Evolutionary conservation across 2,113 vertebrate genomes (phyloP), one percentile per base, ranked within the genome.

Genomic region (Epinephelus moara): DNA sequence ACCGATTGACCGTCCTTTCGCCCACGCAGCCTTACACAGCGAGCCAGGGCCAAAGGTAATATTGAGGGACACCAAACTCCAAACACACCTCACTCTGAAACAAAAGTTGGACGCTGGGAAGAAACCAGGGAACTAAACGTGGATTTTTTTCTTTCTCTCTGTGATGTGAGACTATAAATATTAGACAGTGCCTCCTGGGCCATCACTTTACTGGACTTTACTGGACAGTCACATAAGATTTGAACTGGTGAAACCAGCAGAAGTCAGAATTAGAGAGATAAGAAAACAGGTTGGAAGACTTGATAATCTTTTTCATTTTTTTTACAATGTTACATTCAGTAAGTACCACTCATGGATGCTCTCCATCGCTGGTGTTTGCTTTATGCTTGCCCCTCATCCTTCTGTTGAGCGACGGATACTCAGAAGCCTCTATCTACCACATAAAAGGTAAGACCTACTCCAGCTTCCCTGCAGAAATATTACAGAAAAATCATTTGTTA

Each of bases 81-180:
- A 92, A 91, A 90, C 91, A 92, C 69, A 60, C 27, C 69, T 80
- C 53, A 1, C 55, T 76, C 47, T 19, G 69, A 80, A 69, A 87
- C 67, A 80, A 90, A 90, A 64, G 82, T 83, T 88, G 82, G 75
- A 81, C 21, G 1, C 33, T 30, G 70, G 40, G 37, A 69, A 70
- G 62, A 82, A 86, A 82, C 59, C 81, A 69, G 15, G 18, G 56
- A 87, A 70, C 30, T 63, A 78, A 85, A 91, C 75, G 45, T 61
- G 70, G 74, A 45, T 61, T 66, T 75, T 72, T 49, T 27, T 59
- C 27, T 27, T 12, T 64, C 57, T 49, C 37, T 74, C 57, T 66
- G 73, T 83, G 75, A 70, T 77, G 76, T 67, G 75, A 85, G 73
- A 80, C 83, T 92, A 92, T 94, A 94, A 90, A 92, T 93, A 86